Base-by-base conservation (phyloP, 1,140 invertebrate genomes). In the Heliconius congener region DNA sequence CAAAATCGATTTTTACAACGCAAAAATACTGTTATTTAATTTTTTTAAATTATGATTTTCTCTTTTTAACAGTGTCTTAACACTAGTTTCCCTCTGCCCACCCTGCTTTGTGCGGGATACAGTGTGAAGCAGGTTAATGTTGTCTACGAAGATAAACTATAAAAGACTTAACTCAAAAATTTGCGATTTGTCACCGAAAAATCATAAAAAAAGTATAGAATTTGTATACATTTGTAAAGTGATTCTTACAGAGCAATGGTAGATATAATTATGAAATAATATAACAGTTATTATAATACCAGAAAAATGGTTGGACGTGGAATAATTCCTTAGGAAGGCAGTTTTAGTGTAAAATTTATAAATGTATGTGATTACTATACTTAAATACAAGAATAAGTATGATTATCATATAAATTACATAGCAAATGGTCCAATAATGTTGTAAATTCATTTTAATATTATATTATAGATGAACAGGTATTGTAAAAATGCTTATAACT, bases 351-450 rank as follows among this genome's bases (percentile, higher is more conserved):
- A 66, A 66, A 66, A 70, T 78, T 72, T 42, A 50, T 57, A 57
- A 73, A 75, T 27, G 23, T 66, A 30, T 16, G 60, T 66, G 60
- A 66, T 66, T 66, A 13, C 23, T 70, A 46, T 77, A 46, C 4
- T 46, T 46, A 16, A 46, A 66, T 66, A 66, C 27, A 27, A 27
- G 60, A 66, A 66, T 66, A 66, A 66, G 27, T 66, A 75, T 72
- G 60, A 55, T 73, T 81, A 73, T 74, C 50, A 42, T 81, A 50
- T 74, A 71, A 71, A 70, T 55, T 78, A 76, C 39, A 76, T 30
- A 78, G 72, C 71, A 73, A 66, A 81, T 83, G 82, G 82, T 83
- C 82, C 82, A 81, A 77, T 81, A 79, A 81, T 66, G 77, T 83
- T 81, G 72, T 83, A 81, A 37, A 72, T 78, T 80, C 73, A 30